Conservation (phyloP, 2,797 vertebrate genomes). For the Paedocypris micromegethes region DNA sequence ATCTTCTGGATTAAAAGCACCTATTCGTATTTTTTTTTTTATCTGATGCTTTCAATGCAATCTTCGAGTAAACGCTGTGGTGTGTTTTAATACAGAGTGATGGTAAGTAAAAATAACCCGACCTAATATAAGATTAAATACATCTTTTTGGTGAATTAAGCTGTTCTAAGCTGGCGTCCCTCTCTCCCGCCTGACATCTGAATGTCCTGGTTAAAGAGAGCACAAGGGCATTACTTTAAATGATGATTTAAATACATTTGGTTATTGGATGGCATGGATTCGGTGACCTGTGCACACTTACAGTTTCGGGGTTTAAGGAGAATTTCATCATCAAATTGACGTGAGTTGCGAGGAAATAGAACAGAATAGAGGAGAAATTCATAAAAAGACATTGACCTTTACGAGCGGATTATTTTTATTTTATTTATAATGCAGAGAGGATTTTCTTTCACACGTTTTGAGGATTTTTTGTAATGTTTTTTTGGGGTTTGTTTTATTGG, state of each 20-base stretch:
- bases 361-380: not conserved
- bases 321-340: conserved; percentile 42
- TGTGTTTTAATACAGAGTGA: conserved; percentile 64
- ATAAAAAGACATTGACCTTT: not conserved
- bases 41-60: conserved; percentile 14
- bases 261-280: conserved; percentile 40
- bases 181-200: conserved; percentile 29
- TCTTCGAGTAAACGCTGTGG: conserved; percentile 57
- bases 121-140: conserved; percentile 71
- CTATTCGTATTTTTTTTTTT: conserved; percentile 32
- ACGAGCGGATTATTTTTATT: conserved; percentile 3
- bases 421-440: conserved; percentile 5
- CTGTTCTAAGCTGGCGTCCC: conserved; percentile 50
- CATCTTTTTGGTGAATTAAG: conserved; percentile 55
- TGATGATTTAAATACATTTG: conserved; percentile 56
- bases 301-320: conserved; percentile 34
- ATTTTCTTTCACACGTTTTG: no score
- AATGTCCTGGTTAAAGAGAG: conserved; percentile 48
- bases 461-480: no score
- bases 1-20: conserved; percentile 34
- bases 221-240: conserved; percentile 54
- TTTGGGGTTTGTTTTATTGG: no score
- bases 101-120: conserved; percentile 73
- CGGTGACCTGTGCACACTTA: conserved; percentile 29
- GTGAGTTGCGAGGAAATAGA: not conserved